phyloP scores from a whole-genome alignment of 2,888 invertebrate species.

The Ferdinandea cuprea region DNA sequence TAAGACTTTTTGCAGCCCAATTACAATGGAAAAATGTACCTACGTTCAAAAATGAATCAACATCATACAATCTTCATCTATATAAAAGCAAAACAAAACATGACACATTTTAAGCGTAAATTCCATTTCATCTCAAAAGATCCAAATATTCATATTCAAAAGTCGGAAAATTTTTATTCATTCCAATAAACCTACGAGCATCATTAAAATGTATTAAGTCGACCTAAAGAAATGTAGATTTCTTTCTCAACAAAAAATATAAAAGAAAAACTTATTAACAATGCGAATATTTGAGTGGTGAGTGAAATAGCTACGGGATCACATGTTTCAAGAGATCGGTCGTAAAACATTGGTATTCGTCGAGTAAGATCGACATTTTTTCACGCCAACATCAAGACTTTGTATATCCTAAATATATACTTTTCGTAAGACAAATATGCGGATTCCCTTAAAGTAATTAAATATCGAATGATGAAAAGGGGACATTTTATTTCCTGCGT shows the following conservation, averaged over 20 bases:
- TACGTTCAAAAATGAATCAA: too few relatives aligned
- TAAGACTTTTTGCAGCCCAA: too few relatives aligned
- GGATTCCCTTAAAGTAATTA: slow-evolving; percentile 9
- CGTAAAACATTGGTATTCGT: slow-evolving; percentile 40
- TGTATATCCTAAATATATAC: slow-evolving; percentile 11
- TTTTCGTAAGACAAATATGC: not conserved
- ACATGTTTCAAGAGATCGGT: slow-evolving; percentile 29
- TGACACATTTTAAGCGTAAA: not conserved
- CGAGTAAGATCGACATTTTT: slow-evolving; percentile 29
- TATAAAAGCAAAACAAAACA: too few relatives aligned
- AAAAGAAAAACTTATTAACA: slow-evolving; percentile 8
- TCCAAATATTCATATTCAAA: not conserved
- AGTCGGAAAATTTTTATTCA: not conserved
- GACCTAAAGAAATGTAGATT: slow-evolving; percentile 6
- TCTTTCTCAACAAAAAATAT: slow-evolving; percentile 4
- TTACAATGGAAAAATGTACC: too few relatives aligned
- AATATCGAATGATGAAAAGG: slow-evolving; percentile 12
- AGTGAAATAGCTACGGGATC: slow-evolving; percentile 40
- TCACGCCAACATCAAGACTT: slow-evolving; percentile 22
- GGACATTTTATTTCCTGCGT: slow-evolving; percentile 14
- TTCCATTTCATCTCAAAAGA: not conserved
- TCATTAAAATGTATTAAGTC: slow-evolving; percentile 12
- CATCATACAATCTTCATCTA: too few relatives aligned
- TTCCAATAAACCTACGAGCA: slow-evolving; percentile 6
- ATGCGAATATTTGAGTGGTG: slow-evolving; percentile 49